Evolutionary conservation across 2,113 vertebrate genomes (phyloP).

Genomic region (Oncorhynchus gorbuscha): DNA sequence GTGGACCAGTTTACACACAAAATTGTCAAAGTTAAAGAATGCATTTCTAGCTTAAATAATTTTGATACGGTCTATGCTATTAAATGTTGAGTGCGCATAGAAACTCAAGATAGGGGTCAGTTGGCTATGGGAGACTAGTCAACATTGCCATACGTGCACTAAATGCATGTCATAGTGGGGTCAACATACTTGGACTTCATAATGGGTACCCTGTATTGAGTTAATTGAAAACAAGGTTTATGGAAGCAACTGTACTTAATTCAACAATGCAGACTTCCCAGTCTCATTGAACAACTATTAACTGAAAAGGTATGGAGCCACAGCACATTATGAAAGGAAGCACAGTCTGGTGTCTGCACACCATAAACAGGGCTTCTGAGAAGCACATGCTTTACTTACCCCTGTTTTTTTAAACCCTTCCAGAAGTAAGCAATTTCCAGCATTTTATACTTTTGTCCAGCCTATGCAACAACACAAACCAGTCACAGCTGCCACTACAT

Average conservation of each 20-base stretch:
- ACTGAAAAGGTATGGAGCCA: background rate
- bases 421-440: constrained; percentile 39
- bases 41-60: background rate
- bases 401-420: constrained; percentile 15
- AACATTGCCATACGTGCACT: background rate
- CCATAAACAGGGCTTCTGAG: background rate
- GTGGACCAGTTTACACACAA: background rate
- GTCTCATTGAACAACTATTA: background rate
- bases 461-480: background rate
- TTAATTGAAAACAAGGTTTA: background rate
- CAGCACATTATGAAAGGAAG: background rate
- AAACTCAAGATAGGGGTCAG: background rate
- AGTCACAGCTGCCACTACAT: background rate
- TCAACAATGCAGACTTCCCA: background rate
- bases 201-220: constrained; percentile 38
- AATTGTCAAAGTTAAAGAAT: background rate
- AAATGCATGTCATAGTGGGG: background rate
- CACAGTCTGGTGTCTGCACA: background rate
- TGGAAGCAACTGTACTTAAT: background rate
- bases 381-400: background rate
- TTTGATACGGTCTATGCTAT: background rate
- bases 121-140: background rate
- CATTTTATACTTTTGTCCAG: constrained; percentile 27
- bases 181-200: background rate
- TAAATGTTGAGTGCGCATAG: background rate